Conservation (phyloP, 2,888 invertebrate species). For the Acronicta aceris region DNA sequence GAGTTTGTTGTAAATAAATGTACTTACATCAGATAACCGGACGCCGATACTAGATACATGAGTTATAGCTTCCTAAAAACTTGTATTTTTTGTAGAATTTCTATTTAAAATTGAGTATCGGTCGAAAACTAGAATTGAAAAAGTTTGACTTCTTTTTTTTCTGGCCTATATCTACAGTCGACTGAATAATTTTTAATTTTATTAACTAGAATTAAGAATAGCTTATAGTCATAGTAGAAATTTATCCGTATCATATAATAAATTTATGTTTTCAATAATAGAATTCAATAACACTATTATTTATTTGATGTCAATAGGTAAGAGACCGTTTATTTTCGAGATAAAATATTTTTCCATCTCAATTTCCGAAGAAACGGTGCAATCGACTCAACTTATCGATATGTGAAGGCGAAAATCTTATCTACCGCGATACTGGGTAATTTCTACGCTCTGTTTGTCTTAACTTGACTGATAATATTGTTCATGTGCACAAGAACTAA, state of each 20-base stretch:
- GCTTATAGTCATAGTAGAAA: no score
- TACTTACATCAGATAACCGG: slow-evolving; percentile 38
- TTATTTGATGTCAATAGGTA: no score
- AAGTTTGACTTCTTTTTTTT: no score
- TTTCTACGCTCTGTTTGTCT: slow-evolving; percentile 30
- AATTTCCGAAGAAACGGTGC: slow-evolving; percentile 9
- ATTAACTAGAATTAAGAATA: no score
- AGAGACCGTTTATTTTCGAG: no score
- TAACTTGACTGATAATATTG: slow-evolving; percentile 47
- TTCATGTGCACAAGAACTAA: slow-evolving; percentile 30
- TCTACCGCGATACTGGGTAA: slow-evolving; percentile 21
- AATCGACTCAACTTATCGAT: slow-evolving; percentile 20
- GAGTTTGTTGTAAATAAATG: slow-evolving; percentile 44
- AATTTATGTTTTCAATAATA: slow-evolving; percentile 16
- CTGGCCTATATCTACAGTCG: no score
- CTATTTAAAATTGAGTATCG: no score
- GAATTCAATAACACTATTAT: background rate
- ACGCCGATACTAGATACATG: background rate
- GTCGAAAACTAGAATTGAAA: no score
- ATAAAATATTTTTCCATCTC: slow-evolving; percentile 21
- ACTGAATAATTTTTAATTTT: no score
- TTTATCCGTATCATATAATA: background rate
- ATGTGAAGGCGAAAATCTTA: slow-evolving; percentile 26
- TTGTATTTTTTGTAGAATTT: no score
- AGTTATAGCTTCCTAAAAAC: slow-evolving; percentile 28